These are phyloP conservation scores for Salticus scenicus DNA, from an alignment of 2,888 invertebrate species.

Conservation along the genomic window DNA sequence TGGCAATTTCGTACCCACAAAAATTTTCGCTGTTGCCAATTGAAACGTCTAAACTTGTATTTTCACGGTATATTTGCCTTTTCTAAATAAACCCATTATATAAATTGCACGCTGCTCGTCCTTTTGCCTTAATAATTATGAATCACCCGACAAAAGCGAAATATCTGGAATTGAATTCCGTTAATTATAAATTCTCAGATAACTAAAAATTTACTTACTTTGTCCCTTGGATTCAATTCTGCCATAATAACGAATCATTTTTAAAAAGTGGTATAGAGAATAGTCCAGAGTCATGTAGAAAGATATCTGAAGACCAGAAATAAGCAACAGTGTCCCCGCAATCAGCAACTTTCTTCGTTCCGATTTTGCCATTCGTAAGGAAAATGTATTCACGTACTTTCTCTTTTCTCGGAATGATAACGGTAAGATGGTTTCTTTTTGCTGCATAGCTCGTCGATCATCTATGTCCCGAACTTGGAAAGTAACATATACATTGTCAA, in stretches of 20 bases:
- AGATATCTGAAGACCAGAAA: constrained; percentile 83
- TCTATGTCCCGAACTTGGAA: constrained; percentile 74
- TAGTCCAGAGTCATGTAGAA: constrained; percentile 87
- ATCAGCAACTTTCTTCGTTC: constrained; percentile 80
- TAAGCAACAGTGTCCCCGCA: constrained; percentile 80
- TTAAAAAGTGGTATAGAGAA: constrained; percentile 85
- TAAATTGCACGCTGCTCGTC: too few relatives aligned
- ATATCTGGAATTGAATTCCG: too few relatives aligned
- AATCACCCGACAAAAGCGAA: too few relatives aligned
- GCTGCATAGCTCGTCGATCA: constrained; percentile 73
- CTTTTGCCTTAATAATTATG: too few relatives aligned
- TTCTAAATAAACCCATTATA: too few relatives aligned
- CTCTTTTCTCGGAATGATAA: constrained; percentile 74
- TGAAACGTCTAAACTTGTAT: too few relatives aligned
- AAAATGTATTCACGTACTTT: constrained; percentile 77
- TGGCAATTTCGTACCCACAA: too few relatives aligned
- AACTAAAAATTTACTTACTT: too few relatives aligned
- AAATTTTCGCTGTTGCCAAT: too few relatives aligned
- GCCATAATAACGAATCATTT: constrained; percentile 77
- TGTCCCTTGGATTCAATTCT: constrained; percentile 73
- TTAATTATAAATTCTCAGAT: too few relatives aligned
- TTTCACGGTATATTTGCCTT: too few relatives aligned
- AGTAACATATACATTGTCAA: constrained; percentile 76
- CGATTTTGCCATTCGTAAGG: constrained; percentile 79
- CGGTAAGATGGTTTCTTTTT: constrained; percentile 76